Evolutionary conservation across 2,113 vertebrate genomes (phyloP).

Genomic region (Spheniscus mendiculus): DNA sequence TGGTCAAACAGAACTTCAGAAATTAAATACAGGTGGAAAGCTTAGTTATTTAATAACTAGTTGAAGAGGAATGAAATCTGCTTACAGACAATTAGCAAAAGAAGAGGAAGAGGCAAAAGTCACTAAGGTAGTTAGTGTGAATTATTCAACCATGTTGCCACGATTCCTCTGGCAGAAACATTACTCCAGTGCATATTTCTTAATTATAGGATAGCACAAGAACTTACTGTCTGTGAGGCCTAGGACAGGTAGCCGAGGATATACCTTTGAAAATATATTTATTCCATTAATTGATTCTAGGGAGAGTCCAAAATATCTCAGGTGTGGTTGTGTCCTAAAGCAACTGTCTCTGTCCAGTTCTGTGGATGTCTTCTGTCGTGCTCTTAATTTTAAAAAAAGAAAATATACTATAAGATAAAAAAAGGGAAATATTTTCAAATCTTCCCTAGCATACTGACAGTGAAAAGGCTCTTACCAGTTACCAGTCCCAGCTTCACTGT

Average conservation of each 20-base stretch:
- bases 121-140: neutral
- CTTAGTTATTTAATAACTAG: neutral
- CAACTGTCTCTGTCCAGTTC: neutral
- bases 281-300: neutral
- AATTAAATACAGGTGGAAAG: neutral
- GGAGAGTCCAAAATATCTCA: neutral
- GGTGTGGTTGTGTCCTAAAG: neutral
- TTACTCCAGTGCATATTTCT: neutral
- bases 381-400: neutral
- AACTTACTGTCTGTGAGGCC: constrained; percentile 42
- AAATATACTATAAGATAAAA: neutral
- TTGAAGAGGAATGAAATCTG: neutral
- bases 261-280: neutral
- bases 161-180: neutral
- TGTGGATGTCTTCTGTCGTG: neutral
- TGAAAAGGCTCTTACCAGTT: neutral
- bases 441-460: neutral
- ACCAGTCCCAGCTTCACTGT: neutral
- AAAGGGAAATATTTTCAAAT: neutral
- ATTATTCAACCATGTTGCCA: neutral
- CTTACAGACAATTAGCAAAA: neutral
- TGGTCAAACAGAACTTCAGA: neutral
- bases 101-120: neutral
- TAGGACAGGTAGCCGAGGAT: constrained; percentile 18
- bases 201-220: neutral